Evolutionary conservation across 1,140 invertebrate genomes (phyloP), one percentile per base, ranked within the genome.

Genomic region (Macrobrachium nipponense): DNA sequence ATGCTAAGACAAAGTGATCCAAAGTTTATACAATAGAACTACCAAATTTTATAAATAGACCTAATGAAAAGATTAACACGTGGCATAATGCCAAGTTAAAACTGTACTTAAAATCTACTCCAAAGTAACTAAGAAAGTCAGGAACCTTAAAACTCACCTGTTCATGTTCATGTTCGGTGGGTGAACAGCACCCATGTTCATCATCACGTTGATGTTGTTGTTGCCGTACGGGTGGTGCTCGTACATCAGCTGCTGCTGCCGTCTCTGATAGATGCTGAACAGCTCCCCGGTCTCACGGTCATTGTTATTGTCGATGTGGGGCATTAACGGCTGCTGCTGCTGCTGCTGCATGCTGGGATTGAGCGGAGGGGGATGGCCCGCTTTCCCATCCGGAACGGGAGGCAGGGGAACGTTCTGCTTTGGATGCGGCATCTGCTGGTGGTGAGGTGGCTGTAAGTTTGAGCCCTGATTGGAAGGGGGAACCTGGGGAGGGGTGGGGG

Each of bases 241-340:
- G 18, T 66, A 70, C 27, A 58, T 77, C 23, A 51, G 60, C 15
- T 75, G 86, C 60, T 82, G 82, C 60, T 88, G 86, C 64, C 89
- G 27, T 15, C 87, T 73, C 68, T 89, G 87, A 64, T 88, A 87
- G 15, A 88, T 89, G 43, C 82, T 87, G 62, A 80, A 87, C 6
- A 87, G 82, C 17, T 89, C 86, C 8, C 88, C 83, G 5, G 81
- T 85, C 51, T 88, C 85, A 2, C 85, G 44, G 3, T 87, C 80
- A 59, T 77, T 81, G 20, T 88, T 89, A 51, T 59, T 27, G 61
- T 81, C 73, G 58, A 44, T 72, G 17, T 61, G 64, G 15, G 43
- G 79, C 27, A 80, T 43, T 5, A 60, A 64, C 11, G 27, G 70
- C 18, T 43, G 72, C 15, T 78, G 80, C 18, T 43, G 72, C 15